Evolutionary conservation across 2,113 vertebrate genomes (phyloP), one percentile per base, ranked within the genome.

Genomic region (Pantherophis guttatus): DNA sequence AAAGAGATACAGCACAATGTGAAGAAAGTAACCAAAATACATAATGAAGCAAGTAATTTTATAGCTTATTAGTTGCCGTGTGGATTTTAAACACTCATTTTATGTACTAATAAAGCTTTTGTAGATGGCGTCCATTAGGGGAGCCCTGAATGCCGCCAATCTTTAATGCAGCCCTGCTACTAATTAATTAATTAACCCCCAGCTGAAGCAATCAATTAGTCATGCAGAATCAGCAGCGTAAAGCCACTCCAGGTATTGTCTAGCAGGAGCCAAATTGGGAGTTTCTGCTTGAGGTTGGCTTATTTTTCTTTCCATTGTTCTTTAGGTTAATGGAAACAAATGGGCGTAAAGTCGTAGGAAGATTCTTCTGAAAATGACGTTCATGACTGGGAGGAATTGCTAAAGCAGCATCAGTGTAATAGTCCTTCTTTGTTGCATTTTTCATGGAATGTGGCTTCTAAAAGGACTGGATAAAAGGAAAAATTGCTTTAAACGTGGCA

Each of bases 11-110:
- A 96, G 15, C 94, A 97, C 97, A 97, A 98, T 98, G 98, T 97
- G 96, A 98, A 97, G 98, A 98, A 98, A 98, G 98, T 98, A 95
- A 96, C 97, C 97, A 98, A 99, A 99, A 99, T 98, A 99, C 99
- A 99, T 99, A 99, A 99, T 99, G 98, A 98, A 99, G 98, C 99
- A 98, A 98, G 98, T 98, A 98, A 99, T 99, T 98, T 99, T 98
- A 99, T 99, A 99, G 98, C 97, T 96, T 94, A 96, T 98, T 97
- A 96, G 96, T 97, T 97, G 97, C 98, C 96, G 90, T 95, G 97
- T 97, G 97, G 97, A 98, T 97, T 98, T 98, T 98, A 98, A 98
- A 98, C 98, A 98, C 98, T 97, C 97, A 90, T 98, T 98, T 98
- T 98, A 98, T 98, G 98, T 98, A 98, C 97, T 98, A 97, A 98